Percentiles rank a stretch among this genome's conserved stretches.
Evolutionary conservation across 1,140 invertebrate species (phyloP).

Genomic region (Tenebrio molitor): DNA sequence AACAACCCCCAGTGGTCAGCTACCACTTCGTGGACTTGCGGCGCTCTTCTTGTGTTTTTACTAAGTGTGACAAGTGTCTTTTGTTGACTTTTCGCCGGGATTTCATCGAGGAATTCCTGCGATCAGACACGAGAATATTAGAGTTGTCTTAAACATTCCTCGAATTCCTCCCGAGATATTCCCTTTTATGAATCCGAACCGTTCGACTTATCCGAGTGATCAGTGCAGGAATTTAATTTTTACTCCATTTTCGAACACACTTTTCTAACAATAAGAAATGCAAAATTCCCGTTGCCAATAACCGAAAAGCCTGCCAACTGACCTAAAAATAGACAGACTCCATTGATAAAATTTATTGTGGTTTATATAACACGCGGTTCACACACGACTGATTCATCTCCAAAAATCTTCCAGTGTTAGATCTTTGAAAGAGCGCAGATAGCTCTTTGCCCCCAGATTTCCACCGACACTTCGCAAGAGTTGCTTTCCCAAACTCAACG

Average conservation of each 20-base stretch:
- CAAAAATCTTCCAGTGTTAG: background rate
- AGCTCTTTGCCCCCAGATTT: no score
- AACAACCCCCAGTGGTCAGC: no score
- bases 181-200: background rate
- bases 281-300: conserved; percentile 1
- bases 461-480: no score
- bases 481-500: no score
- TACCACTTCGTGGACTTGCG: no score
- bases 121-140: no score
- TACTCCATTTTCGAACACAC: background rate
- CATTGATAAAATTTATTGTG: conserved; percentile 36
- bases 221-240: background rate
- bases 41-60: no score
- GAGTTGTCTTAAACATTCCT: background rate
- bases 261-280: no score
- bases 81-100: background rate
- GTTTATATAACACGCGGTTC: background rate
- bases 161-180: background rate
- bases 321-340: background rate
- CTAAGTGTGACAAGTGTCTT: background rate
- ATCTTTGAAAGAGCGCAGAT: no score
- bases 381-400: background rate
- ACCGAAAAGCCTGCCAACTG: conserved; percentile 7
- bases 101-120: background rate
- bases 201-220: background rate